phyloP scores from a whole-genome alignment of 2,888 invertebrate species.

The Caenorhabditis japonica region DNA sequence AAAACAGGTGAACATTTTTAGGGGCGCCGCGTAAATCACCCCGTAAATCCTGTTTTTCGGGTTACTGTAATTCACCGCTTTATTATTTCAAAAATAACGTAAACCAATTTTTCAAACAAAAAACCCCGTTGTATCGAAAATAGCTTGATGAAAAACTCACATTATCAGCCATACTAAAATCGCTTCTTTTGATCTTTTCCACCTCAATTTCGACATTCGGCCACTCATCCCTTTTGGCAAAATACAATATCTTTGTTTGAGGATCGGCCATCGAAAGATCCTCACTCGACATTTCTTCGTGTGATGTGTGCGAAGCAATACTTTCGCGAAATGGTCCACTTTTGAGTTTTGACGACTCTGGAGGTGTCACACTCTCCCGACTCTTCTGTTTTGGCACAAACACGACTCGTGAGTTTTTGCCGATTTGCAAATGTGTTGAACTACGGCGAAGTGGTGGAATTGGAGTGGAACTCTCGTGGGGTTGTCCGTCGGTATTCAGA shows the following conservation, averaged over 20 bases:
- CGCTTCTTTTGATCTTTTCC: conserved; percentile 56
- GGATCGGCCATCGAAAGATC: conserved; percentile 62
- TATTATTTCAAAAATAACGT: too few relatives aligned
- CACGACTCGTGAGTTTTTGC: conserved; percentile 39
- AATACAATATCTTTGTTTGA: conserved; percentile 62
- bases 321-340: conserved; percentile 38
- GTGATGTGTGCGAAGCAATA: conserved; percentile 30
- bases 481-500: conserved; percentile 20
- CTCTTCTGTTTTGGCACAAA: conserved; percentile 55
- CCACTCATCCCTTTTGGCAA: conserved; percentile 73
- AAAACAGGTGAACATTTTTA: too few relatives aligned
- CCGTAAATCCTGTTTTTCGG: too few relatives aligned
- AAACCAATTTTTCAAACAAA: too few relatives aligned
- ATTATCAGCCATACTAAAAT: conserved; percentile 70
- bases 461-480: conserved; percentile 1
- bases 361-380: conserved; percentile 43
- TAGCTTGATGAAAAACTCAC: conserved; percentile 48
- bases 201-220: conserved; percentile 65
- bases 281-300: conserved; percentile 48
- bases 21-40: too few relatives aligned
- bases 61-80: too few relatives aligned
- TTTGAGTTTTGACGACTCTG: conserved; percentile 13
- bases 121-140: too few relatives aligned
- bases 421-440: conserved; percentile 34
- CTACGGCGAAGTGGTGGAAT: conserved; percentile 12